Percentiles rank a stretch among this genome's conserved stretches.
phyloP scores from a whole-genome alignment of 2,888 invertebrate genomes.

The Brachypterus glaber region DNA sequence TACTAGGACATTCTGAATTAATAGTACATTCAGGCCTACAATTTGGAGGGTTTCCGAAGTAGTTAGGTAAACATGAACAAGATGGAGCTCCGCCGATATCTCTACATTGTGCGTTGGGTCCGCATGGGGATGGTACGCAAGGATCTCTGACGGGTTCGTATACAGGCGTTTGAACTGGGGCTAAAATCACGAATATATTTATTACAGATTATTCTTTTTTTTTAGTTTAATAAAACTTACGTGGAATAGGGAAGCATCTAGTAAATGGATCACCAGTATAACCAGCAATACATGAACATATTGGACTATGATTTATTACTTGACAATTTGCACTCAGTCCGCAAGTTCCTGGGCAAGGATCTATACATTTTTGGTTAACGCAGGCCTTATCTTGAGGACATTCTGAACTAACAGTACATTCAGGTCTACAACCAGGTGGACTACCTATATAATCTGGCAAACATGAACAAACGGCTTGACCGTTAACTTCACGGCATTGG shows the following conservation, averaged over 20 bases:
- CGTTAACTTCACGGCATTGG: constrained; percentile 49
- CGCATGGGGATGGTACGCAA: constrained; percentile 71
- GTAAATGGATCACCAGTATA: constrained; percentile 57
- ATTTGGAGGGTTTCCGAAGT: constrained; percentile 60
- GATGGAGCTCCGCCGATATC: constrained; percentile 50
- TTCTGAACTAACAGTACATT: constrained; percentile 56
- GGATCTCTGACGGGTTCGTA: constrained; percentile 48
- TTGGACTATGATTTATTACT: constrained; percentile 60
- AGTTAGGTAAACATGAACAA: constrained; percentile 55
- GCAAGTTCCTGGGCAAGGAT: constrained; percentile 62
- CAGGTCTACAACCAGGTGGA: constrained; percentile 49
- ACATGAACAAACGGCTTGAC: constrained; percentile 38
- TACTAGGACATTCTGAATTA: constrained; percentile 63
- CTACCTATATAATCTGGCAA: constrained; percentile 32
- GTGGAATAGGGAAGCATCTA: constrained; percentile 30
- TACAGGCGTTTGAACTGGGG: constrained; percentile 21
- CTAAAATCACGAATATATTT: constrained; percentile 17
- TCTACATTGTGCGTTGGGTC: constrained; percentile 53
- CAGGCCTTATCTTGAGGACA: constrained; percentile 58
- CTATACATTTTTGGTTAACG: constrained; percentile 55
- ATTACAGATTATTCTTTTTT: constrained; percentile 1
- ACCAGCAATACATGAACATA: constrained; percentile 59
- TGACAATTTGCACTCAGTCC: constrained; percentile 58
- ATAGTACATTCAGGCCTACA: constrained; percentile 59
- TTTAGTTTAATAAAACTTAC: constrained; percentile 21